Evolutionary conservation across 2,113 vertebrate genomes (phyloP), one percentile per base, ranked within the genome.

Genomic region (Indicator indicator): DNA sequence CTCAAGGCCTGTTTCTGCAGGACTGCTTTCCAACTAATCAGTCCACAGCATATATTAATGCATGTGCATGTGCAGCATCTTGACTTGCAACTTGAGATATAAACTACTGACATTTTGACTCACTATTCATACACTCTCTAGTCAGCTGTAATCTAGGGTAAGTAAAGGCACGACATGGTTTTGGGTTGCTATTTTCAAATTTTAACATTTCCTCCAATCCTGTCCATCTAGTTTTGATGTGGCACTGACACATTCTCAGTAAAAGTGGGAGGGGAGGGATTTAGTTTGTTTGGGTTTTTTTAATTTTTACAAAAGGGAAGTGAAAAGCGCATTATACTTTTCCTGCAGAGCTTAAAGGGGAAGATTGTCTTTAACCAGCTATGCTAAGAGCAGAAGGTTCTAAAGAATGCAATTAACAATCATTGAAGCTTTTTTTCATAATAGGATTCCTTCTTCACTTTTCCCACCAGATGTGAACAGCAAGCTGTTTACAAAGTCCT

Each of bases 351-450:
- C 11, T 83, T 83, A 65, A 87, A 89, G 15, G 32, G 12, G 84
- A 88, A 56, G 36, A 40, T 9, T 62, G 16, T 60, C 74, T 86
- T 86, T 90, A 84, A 87, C 40, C 16, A 67, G 26, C 26, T 78
- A 67, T 52, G 15, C 30, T 65, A 95, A 72, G 38, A 83, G 60
- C 26, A 88, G 46, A 77, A 90, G 33, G 77, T 18, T 78, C 38
- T 77, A 90, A 95, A 91, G 30, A 33, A 84, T 4, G 24, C 50
- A 90, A 86, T 95, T 94, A 96, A 84, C 33, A 93, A 84, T 52
- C 59, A 79, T 79, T 91, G 88, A 81, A 81, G 65, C 23, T 81
- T 72, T 91, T 72, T 24, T 40, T 55, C 23, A 52, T 65, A 83
- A 86, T 52, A 92, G 76, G 16, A 86, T 90, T 83, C 28, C 42